A percentile compares a stretch with the other conserved stretches of the same genome.
Evolutionary conservation across 2,797 vertebrate species (phyloP).

Genomic region (Ctenochaetus hawaiiensis): DNA sequence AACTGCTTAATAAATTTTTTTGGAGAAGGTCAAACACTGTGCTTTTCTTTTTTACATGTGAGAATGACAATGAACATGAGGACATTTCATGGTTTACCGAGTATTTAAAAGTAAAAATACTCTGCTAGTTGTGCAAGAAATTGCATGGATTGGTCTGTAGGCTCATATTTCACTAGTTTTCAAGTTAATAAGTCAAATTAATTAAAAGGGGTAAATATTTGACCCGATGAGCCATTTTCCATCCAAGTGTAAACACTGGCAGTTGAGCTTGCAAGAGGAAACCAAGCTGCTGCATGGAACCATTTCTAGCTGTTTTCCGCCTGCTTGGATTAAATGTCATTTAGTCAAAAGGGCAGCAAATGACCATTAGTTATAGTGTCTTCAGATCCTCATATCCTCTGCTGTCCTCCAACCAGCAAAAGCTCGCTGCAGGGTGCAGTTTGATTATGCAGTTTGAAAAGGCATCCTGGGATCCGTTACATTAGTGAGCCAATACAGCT

Average conservation of each 20-base stretch:
- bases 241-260: not conserved
- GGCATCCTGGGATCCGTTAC: slow-evolving; percentile 13
- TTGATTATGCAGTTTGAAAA: slow-evolving; percentile 26
- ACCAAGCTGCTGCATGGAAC: not conserved
- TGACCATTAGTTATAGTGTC: slow-evolving; percentile 12
- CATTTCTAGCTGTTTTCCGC: not conserved
- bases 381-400: slow-evolving; percentile 23
- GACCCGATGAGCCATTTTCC: not conserved
- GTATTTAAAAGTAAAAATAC: slow-evolving; percentile 1
- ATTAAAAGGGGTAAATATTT: not conserved
- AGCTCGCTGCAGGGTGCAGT: slow-evolving; percentile 7
- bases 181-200: not conserved
- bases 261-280: not conserved
- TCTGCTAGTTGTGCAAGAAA: not conserved
- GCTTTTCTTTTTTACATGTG: not conserved
- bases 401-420: slow-evolving; percentile 17
- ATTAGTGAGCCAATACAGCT: slow-evolving; percentile 14
- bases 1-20: slow-evolving; percentile 86
- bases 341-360: slow-evolving; percentile 25
- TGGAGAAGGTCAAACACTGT: slow-evolving; percentile 72
- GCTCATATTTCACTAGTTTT: not conserved
- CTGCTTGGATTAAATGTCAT: slow-evolving; percentile 30
- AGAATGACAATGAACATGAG: not conserved
- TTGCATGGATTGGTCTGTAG: not conserved
- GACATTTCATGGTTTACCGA: not conserved